phyloP scores from a whole-genome alignment of 2,888 invertebrate genomes.

The Melanostoma mellinum region DNA sequence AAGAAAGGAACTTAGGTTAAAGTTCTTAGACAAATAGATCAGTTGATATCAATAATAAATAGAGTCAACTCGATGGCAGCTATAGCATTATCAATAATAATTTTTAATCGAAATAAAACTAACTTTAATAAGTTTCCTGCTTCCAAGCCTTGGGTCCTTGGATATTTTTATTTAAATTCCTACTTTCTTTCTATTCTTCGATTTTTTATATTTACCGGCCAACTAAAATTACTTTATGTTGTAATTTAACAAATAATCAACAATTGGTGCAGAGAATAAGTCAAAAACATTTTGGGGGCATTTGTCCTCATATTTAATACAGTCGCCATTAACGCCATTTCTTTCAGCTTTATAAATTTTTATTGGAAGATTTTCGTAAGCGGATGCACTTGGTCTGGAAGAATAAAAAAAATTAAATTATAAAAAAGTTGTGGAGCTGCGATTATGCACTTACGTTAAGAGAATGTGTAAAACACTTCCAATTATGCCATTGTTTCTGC shows the following conservation, averaged over 20 bases:
- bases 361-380: slow-evolving; percentile 76
- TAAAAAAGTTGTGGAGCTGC: background rate
- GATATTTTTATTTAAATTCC: too few species aligned
- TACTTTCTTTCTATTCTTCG: too few species aligned
- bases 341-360: slow-evolving; percentile 78
- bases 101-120: too few species aligned
- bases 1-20: too few species aligned
- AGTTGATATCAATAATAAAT: too few species aligned
- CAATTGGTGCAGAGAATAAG: slow-evolving; percentile 76
- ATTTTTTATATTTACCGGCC: too few species aligned
- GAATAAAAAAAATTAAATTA: background rate
- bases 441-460: slow-evolving; percentile 84
- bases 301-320: slow-evolving; percentile 75
- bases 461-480: slow-evolving; percentile 86
- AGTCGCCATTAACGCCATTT: slow-evolving; percentile 77
- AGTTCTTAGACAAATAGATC: too few species aligned
- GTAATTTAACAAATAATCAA: slow-evolving; percentile 6
- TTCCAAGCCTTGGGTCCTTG: too few species aligned
- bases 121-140: too few species aligned
- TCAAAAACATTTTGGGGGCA: slow-evolving; percentile 77
- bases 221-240: background rate
- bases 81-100: too few species aligned
- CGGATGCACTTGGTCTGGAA: slow-evolving; percentile 78
- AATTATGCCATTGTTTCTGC: slow-evolving; percentile 84
- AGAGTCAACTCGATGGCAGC: too few species aligned